Evolutionary conservation across 2,888 invertebrate species (phyloP).

Genomic region (Leucophenga montana): DNA sequence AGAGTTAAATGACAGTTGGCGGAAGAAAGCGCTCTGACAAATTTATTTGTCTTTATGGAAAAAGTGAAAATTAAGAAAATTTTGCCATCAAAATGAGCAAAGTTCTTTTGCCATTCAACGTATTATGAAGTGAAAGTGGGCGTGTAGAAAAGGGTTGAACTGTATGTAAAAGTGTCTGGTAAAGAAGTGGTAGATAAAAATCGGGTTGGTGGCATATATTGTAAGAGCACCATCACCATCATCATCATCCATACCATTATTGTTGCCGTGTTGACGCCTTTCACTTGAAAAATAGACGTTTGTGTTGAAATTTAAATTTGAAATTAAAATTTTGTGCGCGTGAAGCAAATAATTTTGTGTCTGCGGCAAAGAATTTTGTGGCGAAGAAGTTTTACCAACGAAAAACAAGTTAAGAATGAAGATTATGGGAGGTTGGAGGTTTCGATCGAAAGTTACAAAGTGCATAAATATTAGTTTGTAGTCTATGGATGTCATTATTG

Average conservation of each 20-base stretch:
- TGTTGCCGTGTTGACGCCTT: neutral
- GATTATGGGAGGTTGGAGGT: too few species aligned
- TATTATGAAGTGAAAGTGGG: conserved; percentile 53
- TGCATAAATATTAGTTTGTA: neutral
- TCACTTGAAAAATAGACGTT: conserved; percentile 15
- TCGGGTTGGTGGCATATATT: conserved; percentile 1
- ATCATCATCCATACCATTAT: neutral
- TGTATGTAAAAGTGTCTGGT: neutral
- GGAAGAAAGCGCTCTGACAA: conserved; percentile 37
- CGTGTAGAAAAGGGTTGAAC: conserved; percentile 1
- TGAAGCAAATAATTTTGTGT: conserved; percentile 71
- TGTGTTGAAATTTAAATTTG: conserved; percentile 54
- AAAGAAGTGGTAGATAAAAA: neutral
- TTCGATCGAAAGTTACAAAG: neutral
- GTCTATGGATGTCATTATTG: too few species aligned
- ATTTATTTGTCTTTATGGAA: conserved; percentile 46
- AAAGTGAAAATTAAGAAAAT: conserved; percentile 59
- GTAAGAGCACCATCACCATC: neutral
- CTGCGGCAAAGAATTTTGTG: conserved; percentile 26
- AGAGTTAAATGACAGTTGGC: neutral
- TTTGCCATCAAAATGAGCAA: conserved; percentile 49
- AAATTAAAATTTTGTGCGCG: conserved; percentile 71
- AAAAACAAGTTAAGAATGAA: too few species aligned
- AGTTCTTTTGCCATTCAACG: conserved; percentile 51
- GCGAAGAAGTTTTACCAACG: too few species aligned